Evolutionary conservation across 2,797 vertebrate genomes (phyloP), one percentile per base, ranked within the genome.

Genomic region (Pseudomugil tenellus): DNA sequence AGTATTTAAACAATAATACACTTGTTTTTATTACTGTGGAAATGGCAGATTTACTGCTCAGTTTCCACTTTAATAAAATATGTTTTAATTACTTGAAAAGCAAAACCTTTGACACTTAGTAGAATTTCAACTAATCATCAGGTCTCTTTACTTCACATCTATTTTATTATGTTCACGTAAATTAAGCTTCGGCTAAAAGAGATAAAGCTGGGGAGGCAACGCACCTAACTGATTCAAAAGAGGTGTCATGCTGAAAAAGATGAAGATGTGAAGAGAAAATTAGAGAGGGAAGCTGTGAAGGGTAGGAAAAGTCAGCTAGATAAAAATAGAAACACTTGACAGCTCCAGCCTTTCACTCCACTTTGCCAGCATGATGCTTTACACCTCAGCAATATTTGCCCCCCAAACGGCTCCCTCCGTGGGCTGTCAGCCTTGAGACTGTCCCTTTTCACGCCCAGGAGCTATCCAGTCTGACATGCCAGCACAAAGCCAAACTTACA

Each of bases 391-490:
- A 83, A 76, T 77, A 74, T 81, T 70, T 69, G 35, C 68, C 78
- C 84, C 57, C 66, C 10, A 76, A 87, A 77, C 63, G 57, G 41
- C 72, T 77, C 72, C 62, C 70, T 68, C 61, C n/a, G 13, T 57
- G 58, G 37, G 72, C 77, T 85, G 85, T 86, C 85, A 85, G 68
- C 70, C 55, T 53, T 2, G 11, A 72, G 77, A 85, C 66, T 77
- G 78, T 78, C 84, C 85, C 76, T 83, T 65, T 71, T 83, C 83
- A 79, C 80, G 83, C 67, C 65, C 54, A 60, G 75, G 60, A 58
- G 35, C 69, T 61, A 72, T 74, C 67, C 53, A 55, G 32, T 59
- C 53, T 84, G 77, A 89, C 80, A 89, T 70, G 58, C 54, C 12
- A 51, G 62, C 72, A 77, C 67, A 65, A 79, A 85, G 67, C 29